phyloP scores from a whole-genome alignment of 2,888 invertebrate genomes.

The Orchesellides sinensis region DNA sequence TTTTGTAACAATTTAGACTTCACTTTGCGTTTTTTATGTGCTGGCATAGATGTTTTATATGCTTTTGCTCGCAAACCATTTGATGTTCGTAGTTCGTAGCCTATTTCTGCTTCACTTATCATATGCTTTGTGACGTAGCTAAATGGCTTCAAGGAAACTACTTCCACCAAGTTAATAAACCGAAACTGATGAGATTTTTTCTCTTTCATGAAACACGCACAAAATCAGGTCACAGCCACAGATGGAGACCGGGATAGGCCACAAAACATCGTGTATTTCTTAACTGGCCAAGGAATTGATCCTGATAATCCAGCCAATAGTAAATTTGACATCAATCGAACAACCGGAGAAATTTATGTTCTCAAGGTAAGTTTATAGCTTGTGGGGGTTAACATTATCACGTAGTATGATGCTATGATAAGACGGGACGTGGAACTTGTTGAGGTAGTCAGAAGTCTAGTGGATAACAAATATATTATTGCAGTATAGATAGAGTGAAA shows the following conservation, averaged over 20 bases:
- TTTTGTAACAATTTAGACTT: too few relatives aligned
- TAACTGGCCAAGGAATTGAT: constrained; percentile 97
- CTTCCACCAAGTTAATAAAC: constrained; percentile 60
- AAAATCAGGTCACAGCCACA: constrained; percentile 91
- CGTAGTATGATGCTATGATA: too few relatives aligned
- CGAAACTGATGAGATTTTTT: constrained; percentile 67
- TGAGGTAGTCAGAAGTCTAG: too few relatives aligned
- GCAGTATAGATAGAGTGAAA: too few relatives aligned
- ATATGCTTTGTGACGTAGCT: constrained; percentile 29
- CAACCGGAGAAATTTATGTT: constrained; percentile 96
- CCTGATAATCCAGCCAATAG: constrained; percentile 96
- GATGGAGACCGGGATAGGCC: constrained; percentile 97
- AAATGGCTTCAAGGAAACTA: constrained; percentile 57
- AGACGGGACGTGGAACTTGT: neutral
- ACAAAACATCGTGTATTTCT: constrained; percentile 96
- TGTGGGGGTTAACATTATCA: neutral
- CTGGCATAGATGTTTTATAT: neutral
- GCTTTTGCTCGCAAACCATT: neutral
- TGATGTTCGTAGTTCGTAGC: neutral
- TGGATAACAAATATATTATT: too few relatives aligned
- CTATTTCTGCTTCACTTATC: constrained; percentile 36
- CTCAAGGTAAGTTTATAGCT: constrained; percentile 86
- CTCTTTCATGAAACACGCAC: neutral
- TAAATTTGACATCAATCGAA: constrained; percentile 97
- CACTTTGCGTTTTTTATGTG: too few relatives aligned